Percentiles rank a stretch among this genome's conserved stretches.
Evolutionary conservation across 92 coral and sea anemone genomes (phyloP).

Genomic region (Virgularia gustaviana): DNA sequence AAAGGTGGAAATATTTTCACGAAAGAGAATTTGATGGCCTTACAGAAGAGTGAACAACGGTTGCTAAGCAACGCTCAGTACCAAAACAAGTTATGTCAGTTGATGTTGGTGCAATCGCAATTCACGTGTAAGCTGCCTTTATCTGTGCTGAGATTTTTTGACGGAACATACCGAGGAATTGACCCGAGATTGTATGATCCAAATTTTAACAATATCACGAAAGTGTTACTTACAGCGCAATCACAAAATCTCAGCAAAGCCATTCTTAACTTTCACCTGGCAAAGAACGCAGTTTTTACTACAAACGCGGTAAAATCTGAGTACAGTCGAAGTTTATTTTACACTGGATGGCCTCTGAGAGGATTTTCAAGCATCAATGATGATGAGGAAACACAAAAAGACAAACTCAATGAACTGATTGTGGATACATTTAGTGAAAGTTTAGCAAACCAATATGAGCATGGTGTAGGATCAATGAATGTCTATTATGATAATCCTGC

Average conservation of each 20-base stretch:
- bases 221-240: conserved; percentile 52
- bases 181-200: conserved; percentile 53
- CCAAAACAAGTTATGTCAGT: conserved; percentile 55
- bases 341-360: conserved; percentile 52
- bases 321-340: conserved; percentile 48
- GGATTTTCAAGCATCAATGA: conserved; percentile 54
- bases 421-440: conserved; percentile 47
- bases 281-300: conserved; percentile 51
- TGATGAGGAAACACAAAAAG: conserved; percentile 50
- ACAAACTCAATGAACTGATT: conserved; percentile 38
- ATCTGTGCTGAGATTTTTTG: conserved; percentile 64
- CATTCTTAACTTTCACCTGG: conserved; percentile 53
- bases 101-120: conserved; percentile 14
- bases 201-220: conserved; percentile 49
- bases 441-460: conserved; percentile 37
- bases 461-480: conserved; percentile 54
- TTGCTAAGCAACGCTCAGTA: conserved; percentile 51
- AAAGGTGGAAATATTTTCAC: conserved; percentile 56
- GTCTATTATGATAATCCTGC: conserved; percentile 48
- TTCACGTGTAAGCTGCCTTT: conserved; percentile 50
- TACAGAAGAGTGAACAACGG: conserved; percentile 46
- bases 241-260: conserved; percentile 28
- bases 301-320: conserved; percentile 31
- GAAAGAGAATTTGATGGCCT: conserved; percentile 45
- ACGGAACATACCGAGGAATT: conserved; percentile 54